Base-by-base conservation (phyloP, 2,113 vertebrate species). In the Proterorhinus semilunaris region DNA sequence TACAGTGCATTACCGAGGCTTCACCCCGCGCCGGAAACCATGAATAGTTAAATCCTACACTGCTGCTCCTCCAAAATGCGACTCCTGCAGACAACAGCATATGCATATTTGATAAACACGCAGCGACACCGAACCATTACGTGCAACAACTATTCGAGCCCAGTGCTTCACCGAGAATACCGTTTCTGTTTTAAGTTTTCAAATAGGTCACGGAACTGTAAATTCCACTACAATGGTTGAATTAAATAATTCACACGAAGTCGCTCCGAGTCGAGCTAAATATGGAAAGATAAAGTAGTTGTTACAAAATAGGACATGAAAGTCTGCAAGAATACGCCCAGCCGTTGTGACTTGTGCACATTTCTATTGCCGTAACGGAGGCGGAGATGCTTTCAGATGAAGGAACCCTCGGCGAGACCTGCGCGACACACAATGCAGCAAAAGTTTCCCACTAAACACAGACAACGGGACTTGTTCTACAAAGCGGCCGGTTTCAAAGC, bases 401-500 rank as follows among this genome's bases (percentile, higher is more conserved):
- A 36, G 2, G 27, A 36, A 36, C 27, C 4, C 27, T 36, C 27
- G 4, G 27, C 27, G 27, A 36, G 0, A 5, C 27, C 27, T 3
- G 27, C 27, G 4, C 27, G 4, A 36, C 27, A 36, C 27, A 36
- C 27, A 36, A 5, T 36, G 27, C 27, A 36, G 27, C 27, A 4
- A 36, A 36, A 36, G 27, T 36, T 36, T 36, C 2, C 27, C 27
- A 36, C 27, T 36, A 36, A 36, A 36, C 27, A 65, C 62, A 48
- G 48, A 13, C 7, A 73, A 51, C 81, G 71, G 74, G 72, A 83
- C 72, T 65, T 72, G 82, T 59, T 53, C 47, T 50, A 42, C 68
- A 71, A 50, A 55, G 55, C 45, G 66, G 74, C 75, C 16, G 44
- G 77, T 64, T 64, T 84, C 71, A 68, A 79, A 87, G 74, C 59